Conservation (phyloP, 1,140 invertebrate species). For the Dendrolimus punctatus region DNA sequence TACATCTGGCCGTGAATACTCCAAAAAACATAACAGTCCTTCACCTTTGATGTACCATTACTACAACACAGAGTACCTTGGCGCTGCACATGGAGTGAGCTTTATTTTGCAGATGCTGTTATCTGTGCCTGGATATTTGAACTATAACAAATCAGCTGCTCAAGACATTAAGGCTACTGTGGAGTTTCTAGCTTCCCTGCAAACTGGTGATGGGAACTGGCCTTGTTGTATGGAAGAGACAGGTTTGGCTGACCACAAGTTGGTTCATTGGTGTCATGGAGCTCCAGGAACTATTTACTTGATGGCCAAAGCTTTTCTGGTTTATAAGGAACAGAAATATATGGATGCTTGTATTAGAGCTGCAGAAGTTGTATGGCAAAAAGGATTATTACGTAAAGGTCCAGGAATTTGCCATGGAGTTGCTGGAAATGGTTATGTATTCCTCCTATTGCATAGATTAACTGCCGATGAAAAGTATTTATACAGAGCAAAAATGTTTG, state of each 20-base stretch:
- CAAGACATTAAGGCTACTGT: constrained; percentile 73
- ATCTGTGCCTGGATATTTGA: constrained; percentile 76
- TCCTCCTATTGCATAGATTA: constrained; percentile 84
- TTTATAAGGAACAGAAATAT: constrained; percentile 84
- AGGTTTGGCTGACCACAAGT: constrained; percentile 70
- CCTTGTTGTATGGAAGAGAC: constrained; percentile 84
- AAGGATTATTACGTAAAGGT: constrained; percentile 86
- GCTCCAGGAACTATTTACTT: constrained; percentile 86
- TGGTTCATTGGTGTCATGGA: constrained; percentile 93
- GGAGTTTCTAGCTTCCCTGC: constrained; percentile 77
- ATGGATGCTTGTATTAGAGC: constrained; percentile 78
- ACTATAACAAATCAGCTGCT: constrained; percentile 68
- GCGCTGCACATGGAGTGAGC: constrained; percentile 85
- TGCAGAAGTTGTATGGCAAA: constrained; percentile 85
- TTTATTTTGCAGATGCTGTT: constrained; percentile 79
- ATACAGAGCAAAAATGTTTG: constrained; percentile 83
- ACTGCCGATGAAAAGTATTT: constrained; percentile 82
- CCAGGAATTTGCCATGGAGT: constrained; percentile 90
- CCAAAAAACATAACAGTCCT: constrained; percentile 71
- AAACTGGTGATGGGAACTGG: constrained; percentile 83
- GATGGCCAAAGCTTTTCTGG: constrained; percentile 85
- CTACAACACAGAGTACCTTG: constrained; percentile 89
- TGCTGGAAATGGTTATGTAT: constrained; percentile 89
- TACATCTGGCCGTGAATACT: constrained; percentile 79
- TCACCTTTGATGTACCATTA: constrained; percentile 89